A percentile compares a stretch with the other conserved stretches of the same genome.
Evolutionary conservation across 2,797 vertebrate species (phyloP).

Genomic region (Gambelia wislizenii): DNA sequence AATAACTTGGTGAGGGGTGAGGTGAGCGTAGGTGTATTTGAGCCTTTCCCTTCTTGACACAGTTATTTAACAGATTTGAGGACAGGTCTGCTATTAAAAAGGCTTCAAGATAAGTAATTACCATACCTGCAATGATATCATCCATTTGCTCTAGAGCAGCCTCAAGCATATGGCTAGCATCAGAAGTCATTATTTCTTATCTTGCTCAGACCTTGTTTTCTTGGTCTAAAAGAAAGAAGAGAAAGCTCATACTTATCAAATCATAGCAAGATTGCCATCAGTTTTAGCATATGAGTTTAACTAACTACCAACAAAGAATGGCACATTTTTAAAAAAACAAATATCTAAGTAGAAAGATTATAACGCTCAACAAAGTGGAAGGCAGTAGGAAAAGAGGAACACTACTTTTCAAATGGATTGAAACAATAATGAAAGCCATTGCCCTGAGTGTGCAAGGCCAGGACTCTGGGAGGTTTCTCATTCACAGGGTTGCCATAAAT

Average conservation of each 20-base stretch:
- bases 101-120: constrained; percentile 8
- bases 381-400: not conserved
- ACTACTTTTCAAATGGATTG: too few relatives aligned
- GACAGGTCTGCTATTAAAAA: not conserved
- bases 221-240: constrained; percentile 65
- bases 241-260: not conserved
- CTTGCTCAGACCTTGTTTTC: constrained; percentile 41
- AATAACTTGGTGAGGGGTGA: not conserved
- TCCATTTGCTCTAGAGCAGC: constrained; percentile 93
- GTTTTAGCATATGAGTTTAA: constrained; percentile 6
- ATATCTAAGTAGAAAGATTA: not conserved
- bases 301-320: not conserved
- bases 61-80: not conserved
- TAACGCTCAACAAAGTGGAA: too few relatives aligned
- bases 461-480: too few relatives aligned
- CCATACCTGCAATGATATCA: constrained; percentile 91
- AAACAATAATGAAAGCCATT: too few relatives aligned
- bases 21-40: not conserved
- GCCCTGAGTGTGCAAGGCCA: too few relatives aligned
- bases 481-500: too few relatives aligned
- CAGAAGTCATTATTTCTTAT: constrained; percentile 82
- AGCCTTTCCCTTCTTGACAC: not conserved
- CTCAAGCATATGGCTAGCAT: constrained; percentile 89
- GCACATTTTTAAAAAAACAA: not conserved
- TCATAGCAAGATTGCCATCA: not conserved